Percentiles rank a stretch among this genome's conserved stretches.
phyloP scores from a whole-genome alignment of 2,797 vertebrate genomes.

The Myotis planiceps region DNA sequence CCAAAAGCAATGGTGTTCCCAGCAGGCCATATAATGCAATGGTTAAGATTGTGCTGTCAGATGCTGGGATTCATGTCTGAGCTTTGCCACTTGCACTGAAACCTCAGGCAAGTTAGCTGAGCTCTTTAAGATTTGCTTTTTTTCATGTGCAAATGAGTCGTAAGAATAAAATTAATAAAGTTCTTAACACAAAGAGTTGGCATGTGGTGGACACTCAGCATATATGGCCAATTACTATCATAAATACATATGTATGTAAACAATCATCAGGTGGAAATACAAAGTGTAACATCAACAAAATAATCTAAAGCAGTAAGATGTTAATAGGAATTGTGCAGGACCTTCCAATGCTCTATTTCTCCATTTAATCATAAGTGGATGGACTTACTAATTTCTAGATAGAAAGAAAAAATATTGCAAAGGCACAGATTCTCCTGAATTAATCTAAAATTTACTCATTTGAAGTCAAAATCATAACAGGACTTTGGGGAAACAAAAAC shows the following conservation, averaged over 20 bases:
- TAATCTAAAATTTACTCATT: not conserved
- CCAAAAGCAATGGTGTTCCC: not conserved
- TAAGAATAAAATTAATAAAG: not conserved
- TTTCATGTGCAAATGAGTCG: not conserved
- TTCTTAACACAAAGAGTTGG: not conserved
- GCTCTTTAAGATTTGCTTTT: not conserved
- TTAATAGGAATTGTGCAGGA: not conserved
- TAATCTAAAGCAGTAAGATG: not conserved
- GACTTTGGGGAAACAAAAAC: constrained; percentile 61
- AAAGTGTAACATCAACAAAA: not conserved
- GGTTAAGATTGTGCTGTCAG: not conserved
- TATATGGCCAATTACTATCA: not conserved
- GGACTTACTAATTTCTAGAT: no score
- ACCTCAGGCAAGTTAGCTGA: not conserved
- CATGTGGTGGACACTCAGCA: not conserved
- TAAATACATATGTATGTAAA: not conserved
- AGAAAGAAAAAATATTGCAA: not conserved
- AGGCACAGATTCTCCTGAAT: not conserved
- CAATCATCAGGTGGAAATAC: not conserved
- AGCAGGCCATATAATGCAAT: not conserved
- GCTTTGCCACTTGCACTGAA: not conserved
- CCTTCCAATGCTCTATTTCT: not conserved
- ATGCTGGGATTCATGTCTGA: not conserved
- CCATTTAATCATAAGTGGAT: no score
- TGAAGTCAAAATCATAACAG: constrained; percentile 7